Percentiles rank a stretch among this genome's conserved stretches.
Conservation (phyloP, 2,113 vertebrate genomes). For the Suricata suricatta region DNA sequence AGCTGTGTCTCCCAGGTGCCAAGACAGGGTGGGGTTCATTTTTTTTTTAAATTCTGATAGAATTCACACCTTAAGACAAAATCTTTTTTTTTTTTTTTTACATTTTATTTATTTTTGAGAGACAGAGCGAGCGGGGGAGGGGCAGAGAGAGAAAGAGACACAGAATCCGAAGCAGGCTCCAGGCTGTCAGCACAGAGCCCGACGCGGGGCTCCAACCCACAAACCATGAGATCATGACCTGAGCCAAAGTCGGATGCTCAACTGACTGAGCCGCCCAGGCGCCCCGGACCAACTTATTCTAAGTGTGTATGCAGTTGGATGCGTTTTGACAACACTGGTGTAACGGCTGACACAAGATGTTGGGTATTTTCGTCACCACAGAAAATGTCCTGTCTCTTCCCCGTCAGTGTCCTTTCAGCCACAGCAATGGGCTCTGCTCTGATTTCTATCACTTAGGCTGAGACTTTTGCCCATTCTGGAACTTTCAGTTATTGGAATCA, state of each 20-base stretch:
- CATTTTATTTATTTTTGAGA: too few species aligned
- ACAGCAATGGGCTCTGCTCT: neutral
- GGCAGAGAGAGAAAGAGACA: too few species aligned
- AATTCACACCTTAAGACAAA: neutral
- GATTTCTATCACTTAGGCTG: neutral
- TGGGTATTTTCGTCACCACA: neutral
- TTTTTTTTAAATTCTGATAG: neutral
- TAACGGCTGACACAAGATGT: neutral
- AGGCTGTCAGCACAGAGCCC: too few species aligned
- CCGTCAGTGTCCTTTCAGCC: neutral
- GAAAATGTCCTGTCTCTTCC: neutral
- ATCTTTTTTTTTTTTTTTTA: too few species aligned
- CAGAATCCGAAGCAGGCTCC: too few species aligned
- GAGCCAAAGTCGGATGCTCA: too few species aligned
- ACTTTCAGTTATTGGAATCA: neutral
- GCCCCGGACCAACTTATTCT: neutral
- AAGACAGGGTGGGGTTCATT: neutral
- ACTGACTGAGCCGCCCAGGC: too few species aligned
- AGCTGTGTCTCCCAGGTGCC: neutral
- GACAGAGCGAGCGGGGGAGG: too few species aligned
- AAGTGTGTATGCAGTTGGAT: neutral
- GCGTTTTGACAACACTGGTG: neutral
- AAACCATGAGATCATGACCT: too few species aligned
- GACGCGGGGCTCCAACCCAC: too few species aligned
- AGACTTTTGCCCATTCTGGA: neutral